Percentiles rank a stretch among this genome's conserved stretches.
phyloP scores from a whole-genome alignment of 2,113 vertebrate genomes.

The Apodemus speciosus region DNA sequence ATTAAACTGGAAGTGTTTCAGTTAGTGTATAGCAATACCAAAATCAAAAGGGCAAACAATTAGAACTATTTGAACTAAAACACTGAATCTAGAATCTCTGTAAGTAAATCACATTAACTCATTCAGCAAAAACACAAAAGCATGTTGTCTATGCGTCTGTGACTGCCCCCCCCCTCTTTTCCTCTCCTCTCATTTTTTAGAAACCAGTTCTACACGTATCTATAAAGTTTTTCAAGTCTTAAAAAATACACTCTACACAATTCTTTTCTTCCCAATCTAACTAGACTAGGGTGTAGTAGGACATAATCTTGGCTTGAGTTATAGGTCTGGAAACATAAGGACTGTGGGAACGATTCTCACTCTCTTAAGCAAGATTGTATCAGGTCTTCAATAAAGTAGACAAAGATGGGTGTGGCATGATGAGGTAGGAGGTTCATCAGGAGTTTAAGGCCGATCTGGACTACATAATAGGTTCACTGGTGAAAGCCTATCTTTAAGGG shows the following conservation, averaged over 20 bases:
- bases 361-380: background rate
- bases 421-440: background rate
- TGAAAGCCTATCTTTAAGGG: background rate
- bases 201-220: background rate
- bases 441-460: background rate
- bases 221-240: background rate
- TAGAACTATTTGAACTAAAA: background rate
- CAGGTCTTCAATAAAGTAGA: background rate
- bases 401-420: background rate
- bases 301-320: background rate
- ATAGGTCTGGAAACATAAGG: background rate
- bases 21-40: background rate
- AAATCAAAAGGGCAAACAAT: conserved; percentile 40
- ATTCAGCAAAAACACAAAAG: conserved; percentile 19
- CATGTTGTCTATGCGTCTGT: background rate
- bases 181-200: background rate
- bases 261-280: conserved; percentile 25
- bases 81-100: background rate
- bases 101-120: background rate
- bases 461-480: background rate
- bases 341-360: background rate
- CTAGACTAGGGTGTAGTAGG: background rate
- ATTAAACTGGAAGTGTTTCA: conserved; percentile 35
- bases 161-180: background rate
- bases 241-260: background rate